These are phyloP conservation scores for Muscicapa striata DNA, from an alignment of 2,797 vertebrate species.

Conservation along the genomic window DNA sequence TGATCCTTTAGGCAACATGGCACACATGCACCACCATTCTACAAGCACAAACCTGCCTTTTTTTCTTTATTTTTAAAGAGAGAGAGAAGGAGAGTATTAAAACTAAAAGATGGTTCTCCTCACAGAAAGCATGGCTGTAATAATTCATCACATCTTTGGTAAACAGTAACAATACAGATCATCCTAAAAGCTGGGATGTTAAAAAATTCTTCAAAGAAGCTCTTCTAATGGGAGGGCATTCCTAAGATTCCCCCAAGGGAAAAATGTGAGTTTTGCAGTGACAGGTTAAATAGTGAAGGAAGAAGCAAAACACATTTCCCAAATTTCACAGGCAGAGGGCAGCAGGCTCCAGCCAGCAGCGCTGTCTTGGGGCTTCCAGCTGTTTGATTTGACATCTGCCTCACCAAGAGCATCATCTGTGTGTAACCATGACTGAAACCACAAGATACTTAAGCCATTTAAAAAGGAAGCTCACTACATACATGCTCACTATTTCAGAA, in stretches of 20 bases:
- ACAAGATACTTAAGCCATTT: background rate
- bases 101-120: background rate
- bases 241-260: background rate
- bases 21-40: background rate
- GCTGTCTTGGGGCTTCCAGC: background rate
- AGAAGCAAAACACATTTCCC: constrained; percentile 19
- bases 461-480: background rate
- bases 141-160: background rate
- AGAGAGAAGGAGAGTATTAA: background rate
- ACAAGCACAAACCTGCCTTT: background rate
- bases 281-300: background rate
- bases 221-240: background rate
- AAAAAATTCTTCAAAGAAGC: background rate
- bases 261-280: background rate
- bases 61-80: background rate
- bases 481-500: background rate
- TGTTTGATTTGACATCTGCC: constrained; percentile 1
- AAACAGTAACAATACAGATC: background rate
- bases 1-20: background rate
- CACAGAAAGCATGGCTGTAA: background rate
- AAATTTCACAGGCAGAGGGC: constrained; percentile 76
- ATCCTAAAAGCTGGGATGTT: background rate
- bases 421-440: background rate
- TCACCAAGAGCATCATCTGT: background rate
- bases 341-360: constrained; percentile 71